These are phyloP conservation scores for Schizopygopsis pylzovi DNA, from an alignment of 2,797 vertebrate genomes.

Conservation along the genomic window DNA sequence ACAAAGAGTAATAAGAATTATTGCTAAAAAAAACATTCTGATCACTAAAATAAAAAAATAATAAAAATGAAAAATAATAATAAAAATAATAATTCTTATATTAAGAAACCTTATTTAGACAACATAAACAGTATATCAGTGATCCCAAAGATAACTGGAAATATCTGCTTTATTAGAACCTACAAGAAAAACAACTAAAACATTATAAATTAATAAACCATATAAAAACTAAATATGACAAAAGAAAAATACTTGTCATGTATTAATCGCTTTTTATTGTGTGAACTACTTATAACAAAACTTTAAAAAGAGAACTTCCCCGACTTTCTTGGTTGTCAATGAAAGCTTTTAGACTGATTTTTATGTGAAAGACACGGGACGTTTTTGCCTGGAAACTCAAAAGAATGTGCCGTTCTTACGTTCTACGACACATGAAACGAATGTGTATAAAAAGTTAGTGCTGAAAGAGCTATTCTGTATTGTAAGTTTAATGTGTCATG, in stretches of 20 bases:
- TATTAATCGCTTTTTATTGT: background rate
- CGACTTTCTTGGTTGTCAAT: too few relatives aligned
- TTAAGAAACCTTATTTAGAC: background rate
- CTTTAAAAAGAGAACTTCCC: background rate
- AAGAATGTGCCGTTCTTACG: background rate
- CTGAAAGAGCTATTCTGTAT: background rate
- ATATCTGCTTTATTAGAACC: background rate
- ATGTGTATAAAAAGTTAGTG: background rate
- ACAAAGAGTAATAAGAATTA: background rate
- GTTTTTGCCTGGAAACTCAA: background rate
- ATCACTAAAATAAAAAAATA: background rate
- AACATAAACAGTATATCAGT: background rate
- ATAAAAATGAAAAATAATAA: background rate
- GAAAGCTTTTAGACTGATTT: background rate
- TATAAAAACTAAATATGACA: background rate
- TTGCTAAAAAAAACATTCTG: background rate
- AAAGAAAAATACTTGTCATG: background rate
- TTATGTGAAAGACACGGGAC: background rate
- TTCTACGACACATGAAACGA: background rate
- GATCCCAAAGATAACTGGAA: background rate
- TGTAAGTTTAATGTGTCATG: background rate
- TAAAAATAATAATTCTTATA: background rate
- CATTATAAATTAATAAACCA: background rate
- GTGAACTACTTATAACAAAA: background rate
- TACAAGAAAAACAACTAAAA: background rate